Base-by-base conservation (phyloP, 2,888 invertebrate species). In the Tipula confusa region DNA sequence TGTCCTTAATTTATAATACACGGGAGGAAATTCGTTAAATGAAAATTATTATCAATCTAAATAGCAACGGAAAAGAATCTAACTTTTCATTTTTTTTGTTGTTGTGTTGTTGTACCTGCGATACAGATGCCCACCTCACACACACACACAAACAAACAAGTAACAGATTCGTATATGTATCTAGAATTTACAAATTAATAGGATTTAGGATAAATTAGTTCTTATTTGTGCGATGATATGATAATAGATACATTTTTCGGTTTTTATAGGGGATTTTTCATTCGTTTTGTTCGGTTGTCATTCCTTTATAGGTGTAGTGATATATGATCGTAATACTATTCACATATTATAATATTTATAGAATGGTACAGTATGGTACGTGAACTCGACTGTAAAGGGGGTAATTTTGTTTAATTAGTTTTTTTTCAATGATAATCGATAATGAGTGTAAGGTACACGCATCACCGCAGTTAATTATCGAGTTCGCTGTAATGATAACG, bases 41-140 rank as follows among this genome's bases (percentile, higher is more conserved):
- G 24, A 64, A 64, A 64, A 64, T 64, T 64, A 64, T 64, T 64
- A 64, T 64, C 64, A 64, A 64, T 64, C 64, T 64, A 64, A n/a
- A 64, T 64, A 64, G 9, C 24, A 64, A 64, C 64, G 64, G 24
- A 24, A 64, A 24, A 64, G 64, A 64, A 64, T 64, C 3, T 7
- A 64, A 64, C 64, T 24, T 64, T 18, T 24, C 64, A 24, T 64
- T 24, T 9, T 13, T 38, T 43, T 15, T n/a, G n/a, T 43, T 4
- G 24, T 64, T 43, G 43, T 15, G 0, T 15, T 43, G 15, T 15
- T 24, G 0, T 11, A 9, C 18, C 64, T 24, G 11, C 1, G 43
- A 7, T 15, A 15, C 0, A 43, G 18, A 18, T 24, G 64, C 24
- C 64, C 64, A 11, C 11, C 9, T 64, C 64, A 9, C 13, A 64